A percentile compares a stretch with the other conserved stretches of the same genome.
phyloP scores from a whole-genome alignment of 2,113 vertebrate genomes.

The Corapipo altera region DNA sequence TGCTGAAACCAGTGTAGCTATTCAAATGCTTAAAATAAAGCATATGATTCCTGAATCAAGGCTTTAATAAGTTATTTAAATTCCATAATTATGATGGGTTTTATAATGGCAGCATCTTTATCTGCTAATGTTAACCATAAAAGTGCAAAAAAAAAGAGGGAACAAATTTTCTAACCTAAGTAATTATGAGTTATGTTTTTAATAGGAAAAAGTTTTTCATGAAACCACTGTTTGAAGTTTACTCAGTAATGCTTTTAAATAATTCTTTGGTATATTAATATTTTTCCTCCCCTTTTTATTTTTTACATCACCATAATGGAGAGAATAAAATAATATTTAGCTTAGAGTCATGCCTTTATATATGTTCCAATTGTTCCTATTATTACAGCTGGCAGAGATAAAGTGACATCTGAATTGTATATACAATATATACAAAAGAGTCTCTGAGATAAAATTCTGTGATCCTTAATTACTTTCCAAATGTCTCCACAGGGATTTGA shows the following conservation, averaged over 20 bases:
- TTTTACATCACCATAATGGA: conserved; percentile 17
- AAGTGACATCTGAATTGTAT: conserved; percentile 11
- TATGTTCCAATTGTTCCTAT: conserved; percentile 22
- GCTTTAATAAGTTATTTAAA: conserved; percentile 2
- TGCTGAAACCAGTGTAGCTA: not conserved
- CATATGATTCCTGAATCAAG: not conserved
- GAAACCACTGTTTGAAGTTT: not conserved
- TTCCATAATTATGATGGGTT: not conserved
- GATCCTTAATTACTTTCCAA: conserved; percentile 58
- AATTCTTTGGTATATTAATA: not conserved
- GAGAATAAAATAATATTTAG: conserved; percentile 43
- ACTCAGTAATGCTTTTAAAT: not conserved
- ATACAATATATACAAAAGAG: conserved; percentile 1
- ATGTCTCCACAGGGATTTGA: conserved; percentile 43
- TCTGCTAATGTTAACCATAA: not conserved
- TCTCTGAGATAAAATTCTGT: conserved; percentile 4
- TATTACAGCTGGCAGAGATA: conserved; percentile 27
- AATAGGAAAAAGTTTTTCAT: not conserved
- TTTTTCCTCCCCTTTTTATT: conserved; percentile 5
- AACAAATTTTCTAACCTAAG: not conserved
- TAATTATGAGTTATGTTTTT: not conserved
- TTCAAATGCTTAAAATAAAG: not conserved
- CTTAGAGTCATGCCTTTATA: conserved; percentile 17
- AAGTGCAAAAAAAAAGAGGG: not conserved
- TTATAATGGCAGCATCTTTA: not conserved